Evolutionary conservation across 2,113 vertebrate species (phyloP).

Genomic region (Haemorhous mexicanus): DNA sequence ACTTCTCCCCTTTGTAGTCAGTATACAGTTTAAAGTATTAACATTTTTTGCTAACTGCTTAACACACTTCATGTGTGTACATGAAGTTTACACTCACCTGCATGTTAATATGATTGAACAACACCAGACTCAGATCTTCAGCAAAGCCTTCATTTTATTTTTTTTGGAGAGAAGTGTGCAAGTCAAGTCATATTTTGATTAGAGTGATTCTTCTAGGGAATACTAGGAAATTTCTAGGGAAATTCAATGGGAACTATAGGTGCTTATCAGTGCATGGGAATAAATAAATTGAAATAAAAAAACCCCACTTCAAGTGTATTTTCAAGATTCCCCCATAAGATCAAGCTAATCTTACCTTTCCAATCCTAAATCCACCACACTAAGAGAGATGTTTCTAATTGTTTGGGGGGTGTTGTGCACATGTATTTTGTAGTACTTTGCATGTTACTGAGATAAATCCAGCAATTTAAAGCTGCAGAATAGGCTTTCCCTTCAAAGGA

Average conservation of each 20-base stretch:
- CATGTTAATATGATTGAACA: fast-evolving
- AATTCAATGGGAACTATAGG: not conserved
- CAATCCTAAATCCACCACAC: not conserved
- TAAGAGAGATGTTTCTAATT: not conserved
- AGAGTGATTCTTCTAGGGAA: not conserved
- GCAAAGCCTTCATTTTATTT: not conserved
- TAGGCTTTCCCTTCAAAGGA: not conserved
- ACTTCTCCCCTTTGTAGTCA: not conserved
- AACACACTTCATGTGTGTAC: not conserved
- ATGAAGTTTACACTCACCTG: not conserved
- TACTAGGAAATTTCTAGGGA: not conserved
- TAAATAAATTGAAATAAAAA: not conserved
- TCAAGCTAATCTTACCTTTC: not conserved
- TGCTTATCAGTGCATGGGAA: not conserved
- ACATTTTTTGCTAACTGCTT: not conserved
- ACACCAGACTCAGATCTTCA: not conserved
- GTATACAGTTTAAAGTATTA: not conserved
- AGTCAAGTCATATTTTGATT: not conserved
- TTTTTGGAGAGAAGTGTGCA: not conserved
- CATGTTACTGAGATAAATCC: conserved; percentile 7
- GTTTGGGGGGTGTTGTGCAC: not conserved
- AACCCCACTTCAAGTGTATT: not conserved
- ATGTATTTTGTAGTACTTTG: not conserved
- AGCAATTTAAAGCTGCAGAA: conserved; percentile 26
- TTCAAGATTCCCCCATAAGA: not conserved